A percentile compares a stretch with the other conserved stretches of the same genome.
phyloP scores from a whole-genome alignment of 2,888 invertebrate genomes.

The Exephanes ischioxanthus region DNA sequence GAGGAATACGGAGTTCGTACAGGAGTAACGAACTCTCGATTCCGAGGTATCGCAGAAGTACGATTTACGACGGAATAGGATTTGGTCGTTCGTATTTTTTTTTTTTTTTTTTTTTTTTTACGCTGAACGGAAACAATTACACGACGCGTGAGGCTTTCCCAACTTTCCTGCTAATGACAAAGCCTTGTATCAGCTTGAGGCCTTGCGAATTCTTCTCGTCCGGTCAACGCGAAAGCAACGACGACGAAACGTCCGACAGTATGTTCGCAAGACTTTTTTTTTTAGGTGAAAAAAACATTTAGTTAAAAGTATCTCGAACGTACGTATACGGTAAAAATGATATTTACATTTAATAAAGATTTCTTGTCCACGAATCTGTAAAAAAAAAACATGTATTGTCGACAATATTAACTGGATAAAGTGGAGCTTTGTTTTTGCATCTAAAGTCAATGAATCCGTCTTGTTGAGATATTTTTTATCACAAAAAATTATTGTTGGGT shows the following conservation, averaged over 20 bases:
- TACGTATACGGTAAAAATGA: background rate
- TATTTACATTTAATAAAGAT: background rate
- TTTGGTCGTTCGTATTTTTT: background rate
- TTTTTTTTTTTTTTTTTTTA: background rate
- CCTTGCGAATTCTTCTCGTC: background rate
- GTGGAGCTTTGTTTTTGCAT: background rate
- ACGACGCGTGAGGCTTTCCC: constrained; percentile 19
- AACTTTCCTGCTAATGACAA: constrained; percentile 43
- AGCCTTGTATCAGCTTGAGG: background rate
- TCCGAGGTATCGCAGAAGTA: background rate
- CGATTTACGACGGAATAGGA: constrained; percentile 11
- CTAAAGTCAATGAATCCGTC: background rate
- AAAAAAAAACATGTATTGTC: too few species aligned
- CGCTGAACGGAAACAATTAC: constrained; percentile 9
- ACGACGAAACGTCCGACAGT: constrained; percentile 9
- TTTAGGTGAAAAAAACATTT: background rate
- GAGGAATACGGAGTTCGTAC: background rate
- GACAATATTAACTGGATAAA: too few species aligned
- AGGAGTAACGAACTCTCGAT: background rate
- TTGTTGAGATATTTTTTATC: background rate
- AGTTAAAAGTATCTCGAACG: background rate
- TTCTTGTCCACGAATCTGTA: background rate
- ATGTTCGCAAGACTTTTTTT: background rate
- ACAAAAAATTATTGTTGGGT: background rate
- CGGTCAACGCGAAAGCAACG: constrained; percentile 26